Conservation (phyloP, 1,140 invertebrate genomes). For the Epicauta chinensis region DNA sequence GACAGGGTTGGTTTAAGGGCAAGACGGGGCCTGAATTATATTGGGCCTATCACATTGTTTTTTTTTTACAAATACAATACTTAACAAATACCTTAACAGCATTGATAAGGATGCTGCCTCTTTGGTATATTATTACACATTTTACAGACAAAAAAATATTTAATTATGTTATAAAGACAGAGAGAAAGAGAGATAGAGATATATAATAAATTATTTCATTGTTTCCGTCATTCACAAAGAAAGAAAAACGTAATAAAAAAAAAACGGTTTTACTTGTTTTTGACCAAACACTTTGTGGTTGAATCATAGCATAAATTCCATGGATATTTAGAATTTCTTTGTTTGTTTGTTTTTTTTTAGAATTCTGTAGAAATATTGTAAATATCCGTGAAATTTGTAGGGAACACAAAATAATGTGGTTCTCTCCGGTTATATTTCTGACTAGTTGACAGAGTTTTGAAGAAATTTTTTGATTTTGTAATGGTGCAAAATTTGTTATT, state of each 20-base stretch:
- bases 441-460: conserved; percentile 34
- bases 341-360: too few species aligned
- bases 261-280: conserved; percentile 11
- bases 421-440: conserved; percentile 28
- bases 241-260: too few species aligned
- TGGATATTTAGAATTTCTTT: conserved; percentile 11
- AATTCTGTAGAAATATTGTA: too few species aligned
- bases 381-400: not conserved
- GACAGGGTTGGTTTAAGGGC: conserved; percentile 40
- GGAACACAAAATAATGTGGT: conserved; percentile 20
- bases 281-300: conserved; percentile 13
- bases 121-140: conserved; percentile 46
- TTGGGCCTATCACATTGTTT: conserved; percentile 44
- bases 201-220: too few species aligned
- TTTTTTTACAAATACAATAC: conserved; percentile 43
- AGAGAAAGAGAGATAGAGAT: too few species aligned
- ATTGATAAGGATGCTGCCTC: conserved; percentile 38
- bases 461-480: conserved; percentile 6
- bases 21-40: conserved; percentile 39
- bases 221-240: too few species aligned
- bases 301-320: conserved; percentile 11
- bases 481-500: conserved; percentile 17
- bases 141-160: conserved; percentile 38
- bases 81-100: conserved; percentile 41
- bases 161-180: conserved; percentile 14